Conservation (phyloP, 2,113 vertebrate species). For the Nipponia nippon region DNA sequence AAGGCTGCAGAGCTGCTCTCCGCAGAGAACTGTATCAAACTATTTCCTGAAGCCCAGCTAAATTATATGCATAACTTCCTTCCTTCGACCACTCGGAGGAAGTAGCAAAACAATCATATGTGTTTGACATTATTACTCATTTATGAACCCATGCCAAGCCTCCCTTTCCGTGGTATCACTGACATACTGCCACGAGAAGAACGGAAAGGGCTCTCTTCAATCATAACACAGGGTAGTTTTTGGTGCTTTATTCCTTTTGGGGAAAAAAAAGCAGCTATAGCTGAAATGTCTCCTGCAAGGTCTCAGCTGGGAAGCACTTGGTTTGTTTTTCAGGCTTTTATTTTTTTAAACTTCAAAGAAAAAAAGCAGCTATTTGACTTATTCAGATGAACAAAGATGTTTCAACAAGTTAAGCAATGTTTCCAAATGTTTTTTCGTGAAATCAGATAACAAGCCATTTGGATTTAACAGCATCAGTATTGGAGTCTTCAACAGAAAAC, state of each 20-base stretch:
- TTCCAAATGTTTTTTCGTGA: conserved; percentile 48
- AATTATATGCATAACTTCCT: conserved; percentile 71
- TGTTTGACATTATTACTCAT: conserved; percentile 58
- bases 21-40: conserved; percentile 28
- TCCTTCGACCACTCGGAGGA: conserved; percentile 50
- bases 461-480: neutral
- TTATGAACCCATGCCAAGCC: conserved; percentile 51
- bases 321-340: neutral
- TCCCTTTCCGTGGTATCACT: neutral
- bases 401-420: conserved; percentile 42
- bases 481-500: conserved; percentile 14
- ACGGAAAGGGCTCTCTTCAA: neutral
- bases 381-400: conserved; percentile 40
- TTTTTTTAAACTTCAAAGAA: conserved; percentile 5
- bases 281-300: neutral
- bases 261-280: neutral
- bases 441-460: conserved; percentile 41
- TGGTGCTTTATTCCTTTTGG: neutral
- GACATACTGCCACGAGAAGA: neutral
- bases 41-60: conserved; percentile 59
- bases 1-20: conserved; percentile 10
- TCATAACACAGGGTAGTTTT: neutral
- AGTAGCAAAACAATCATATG: conserved; percentile 62
- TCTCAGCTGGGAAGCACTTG: conserved; percentile 23
- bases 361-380: neutral